Evolutionary conservation across 2,888 invertebrate genomes (phyloP).

Genomic region (Tortricodes alternella): DNA sequence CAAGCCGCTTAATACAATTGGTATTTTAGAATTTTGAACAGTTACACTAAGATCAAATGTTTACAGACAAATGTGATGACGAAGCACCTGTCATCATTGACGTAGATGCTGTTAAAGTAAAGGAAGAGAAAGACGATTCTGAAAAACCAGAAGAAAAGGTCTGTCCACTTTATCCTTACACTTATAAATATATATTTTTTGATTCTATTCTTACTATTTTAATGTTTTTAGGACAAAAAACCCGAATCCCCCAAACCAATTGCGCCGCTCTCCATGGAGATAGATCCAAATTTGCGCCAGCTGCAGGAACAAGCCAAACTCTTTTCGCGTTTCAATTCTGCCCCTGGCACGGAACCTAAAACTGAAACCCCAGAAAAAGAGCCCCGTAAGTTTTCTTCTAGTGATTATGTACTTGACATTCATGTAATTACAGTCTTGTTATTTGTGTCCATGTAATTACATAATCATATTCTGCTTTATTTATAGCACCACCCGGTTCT

Average conservation of each 20-base stretch:
- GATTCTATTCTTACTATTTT: background rate
- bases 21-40: background rate
- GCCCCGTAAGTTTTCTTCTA: constrained; percentile 65
- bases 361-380: constrained; percentile 59
- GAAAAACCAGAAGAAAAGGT: constrained; percentile 68
- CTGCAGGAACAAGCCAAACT: constrained; percentile 81
- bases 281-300: constrained; percentile 76
- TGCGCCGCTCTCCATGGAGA: constrained; percentile 76
- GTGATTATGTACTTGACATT: background rate
- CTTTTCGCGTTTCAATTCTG: constrained; percentile 73
- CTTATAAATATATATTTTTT: background rate
- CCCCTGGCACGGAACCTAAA: constrained; percentile 59
- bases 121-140: constrained; percentile 66
- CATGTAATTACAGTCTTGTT: no score
- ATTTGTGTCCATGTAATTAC: no score
- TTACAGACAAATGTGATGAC: constrained; percentile 58
- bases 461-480: constrained; percentile 5
- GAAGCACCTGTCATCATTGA: constrained; percentile 71
- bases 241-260: constrained; percentile 66
- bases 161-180: constrained; percentile 36
- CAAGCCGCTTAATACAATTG: no score
- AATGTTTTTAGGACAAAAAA: constrained; percentile 55
- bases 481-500: constrained; percentile 73
- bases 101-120: constrained; percentile 70
- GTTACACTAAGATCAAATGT: background rate